Base-by-base conservation (phyloP, 2,797 vertebrate genomes). In the Nannoperca australis region DNA sequence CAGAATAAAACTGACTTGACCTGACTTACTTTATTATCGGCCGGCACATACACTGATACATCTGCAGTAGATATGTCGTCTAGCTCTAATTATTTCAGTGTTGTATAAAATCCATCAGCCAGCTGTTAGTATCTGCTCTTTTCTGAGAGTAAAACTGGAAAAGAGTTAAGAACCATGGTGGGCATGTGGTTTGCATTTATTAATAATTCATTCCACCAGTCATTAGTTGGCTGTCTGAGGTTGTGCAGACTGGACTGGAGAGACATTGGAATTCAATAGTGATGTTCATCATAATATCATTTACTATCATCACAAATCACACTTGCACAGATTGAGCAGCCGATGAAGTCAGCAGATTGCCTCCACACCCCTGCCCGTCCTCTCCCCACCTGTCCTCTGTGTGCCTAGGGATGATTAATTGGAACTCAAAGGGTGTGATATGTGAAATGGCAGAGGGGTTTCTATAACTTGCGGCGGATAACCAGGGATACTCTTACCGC, bases 401-500 rank as follows among this genome's bases (percentile, higher is more conserved):
- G 34, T 49, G 68, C 79, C 73, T 75, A 65, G 0, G 45, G 15
- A 7, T 78, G 85, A 89, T 89, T 85, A 81, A 89, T 58, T 78
- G 76, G 76, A 88, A 71, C 82, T 78, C 58, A 45, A 76, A 66
- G 76, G 79, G 51, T 68, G 68, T 80, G 70, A 88, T 78, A 78
- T 38, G n/a, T 88, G 71, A 83, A 88, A 56, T 80, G 12, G 20
- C 45, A 20, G 38, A 85, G 82, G 74, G 76, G 82, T 91, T 27
- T 27, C 70, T 55, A n/a, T 88, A 82, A 72, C 78, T 68, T 51
- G 67, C 3, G 0, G 53, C 45, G 54, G 68, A 83, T 70, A 69
- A 76, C 53, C 75, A 71, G 70, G 73, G 88, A 90, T 92, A 54
- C 70, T 85, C 79, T 93, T 91, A 87, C 91, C 15, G 14, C 67